Conservation (phyloP, 2,888 invertebrate species). For the Poecilobothrus nobilitatus region DNA sequence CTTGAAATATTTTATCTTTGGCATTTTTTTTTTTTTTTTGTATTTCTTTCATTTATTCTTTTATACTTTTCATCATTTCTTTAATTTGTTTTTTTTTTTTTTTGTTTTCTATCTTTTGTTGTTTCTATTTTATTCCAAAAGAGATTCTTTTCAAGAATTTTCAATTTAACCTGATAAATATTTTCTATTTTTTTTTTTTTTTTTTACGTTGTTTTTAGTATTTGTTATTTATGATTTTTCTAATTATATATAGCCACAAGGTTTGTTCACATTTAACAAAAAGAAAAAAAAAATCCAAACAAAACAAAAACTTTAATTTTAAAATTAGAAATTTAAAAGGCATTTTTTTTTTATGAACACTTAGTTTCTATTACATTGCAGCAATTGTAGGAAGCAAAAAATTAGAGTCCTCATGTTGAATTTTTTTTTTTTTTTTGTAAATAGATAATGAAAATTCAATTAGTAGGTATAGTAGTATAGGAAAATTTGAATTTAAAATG, state of each 20-base stretch:
- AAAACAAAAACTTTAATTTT: neutral
- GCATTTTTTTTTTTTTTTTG: neutral
- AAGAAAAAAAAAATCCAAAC: neutral
- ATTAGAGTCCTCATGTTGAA: no score
- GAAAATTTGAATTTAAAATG: no score
- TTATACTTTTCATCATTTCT: neutral
- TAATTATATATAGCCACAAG: neutral
- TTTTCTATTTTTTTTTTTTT: neutral
- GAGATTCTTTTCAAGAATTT: neutral
- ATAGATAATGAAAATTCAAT: no score
- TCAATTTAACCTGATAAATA: neutral
- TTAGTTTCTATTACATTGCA: no score
- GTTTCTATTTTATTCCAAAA: no score
- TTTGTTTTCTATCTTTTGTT: neutral
- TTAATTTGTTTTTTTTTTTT: neutral
- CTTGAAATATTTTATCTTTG: neutral
- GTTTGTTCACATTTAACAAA: neutral
- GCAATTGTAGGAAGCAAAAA: no score
- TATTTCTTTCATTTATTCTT: neutral
- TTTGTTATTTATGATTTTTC: neutral
- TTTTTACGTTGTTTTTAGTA: neutral
- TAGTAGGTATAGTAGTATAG: no score
- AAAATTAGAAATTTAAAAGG: neutral
- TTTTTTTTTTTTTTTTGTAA: no score
- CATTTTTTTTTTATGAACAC: no score